Percentiles rank a stretch among this genome's conserved stretches.
phyloP scores from a whole-genome alignment of 1,140 invertebrate species.

The Bombus waltoni region DNA sequence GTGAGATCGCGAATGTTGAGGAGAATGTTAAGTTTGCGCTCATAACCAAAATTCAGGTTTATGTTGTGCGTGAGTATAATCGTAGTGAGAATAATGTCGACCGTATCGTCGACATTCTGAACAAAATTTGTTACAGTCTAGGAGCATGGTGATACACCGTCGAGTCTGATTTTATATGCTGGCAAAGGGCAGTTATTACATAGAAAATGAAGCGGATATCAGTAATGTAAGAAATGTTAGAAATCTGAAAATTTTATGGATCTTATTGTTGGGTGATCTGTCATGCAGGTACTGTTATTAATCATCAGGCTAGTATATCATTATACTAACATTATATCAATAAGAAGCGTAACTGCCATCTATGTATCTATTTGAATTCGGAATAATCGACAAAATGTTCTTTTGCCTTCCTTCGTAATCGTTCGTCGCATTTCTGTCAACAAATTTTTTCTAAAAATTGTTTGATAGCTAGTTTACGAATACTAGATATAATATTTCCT shows the following conservation, averaged over 20 bases:
- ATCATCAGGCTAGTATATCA: slow-evolving; percentile 48
- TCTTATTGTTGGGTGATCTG: slow-evolving; percentile 36
- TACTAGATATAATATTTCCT: background rate
- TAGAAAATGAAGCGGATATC: slow-evolving; percentile 39
- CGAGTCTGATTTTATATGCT: slow-evolving; percentile 76
- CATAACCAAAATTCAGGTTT: background rate
- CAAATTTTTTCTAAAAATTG: background rate
- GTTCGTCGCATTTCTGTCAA: background rate
- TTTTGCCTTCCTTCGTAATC: background rate
- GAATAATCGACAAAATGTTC: slow-evolving; percentile 12
- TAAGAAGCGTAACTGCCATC: slow-evolving; percentile 63
- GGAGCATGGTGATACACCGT: slow-evolving; percentile 45
- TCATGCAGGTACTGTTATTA: slow-evolving; percentile 56
- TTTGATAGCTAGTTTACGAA: background rate
- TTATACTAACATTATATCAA: slow-evolving; percentile 52
- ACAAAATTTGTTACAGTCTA: slow-evolving; percentile 61
- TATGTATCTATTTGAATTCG: slow-evolving; percentile 15
- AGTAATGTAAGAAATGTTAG: slow-evolving; percentile 58
- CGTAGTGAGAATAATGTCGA: slow-evolving; percentile 19
- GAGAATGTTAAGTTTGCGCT: slow-evolving; percentile 1
- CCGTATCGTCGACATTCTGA: background rate
- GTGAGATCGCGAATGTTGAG: background rate
- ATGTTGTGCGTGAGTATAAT: background rate
- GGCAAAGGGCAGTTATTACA: slow-evolving; percentile 32
- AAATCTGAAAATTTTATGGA: slow-evolving; percentile 64